phyloP scores from a whole-genome alignment of 2,888 invertebrate species.

The Hanleya hanleyi region DNA sequence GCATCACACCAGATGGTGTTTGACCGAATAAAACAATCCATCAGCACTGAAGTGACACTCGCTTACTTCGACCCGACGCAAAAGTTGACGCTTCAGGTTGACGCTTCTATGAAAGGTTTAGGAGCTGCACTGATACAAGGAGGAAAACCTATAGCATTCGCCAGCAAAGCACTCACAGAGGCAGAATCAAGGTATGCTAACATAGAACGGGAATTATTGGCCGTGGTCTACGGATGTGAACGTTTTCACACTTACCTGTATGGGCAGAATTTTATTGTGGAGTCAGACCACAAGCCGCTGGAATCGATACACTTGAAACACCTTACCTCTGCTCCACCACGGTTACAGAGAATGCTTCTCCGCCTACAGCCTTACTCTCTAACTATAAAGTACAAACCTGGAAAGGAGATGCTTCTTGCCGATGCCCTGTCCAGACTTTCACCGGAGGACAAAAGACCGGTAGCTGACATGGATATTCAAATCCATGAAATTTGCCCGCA shows the following conservation, averaged over 20 bases:
- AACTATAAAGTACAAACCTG: slow-evolving; percentile 26
- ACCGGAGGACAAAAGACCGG: not conserved
- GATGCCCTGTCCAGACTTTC: slow-evolving; percentile 29
- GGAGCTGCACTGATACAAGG: slow-evolving; percentile 31
- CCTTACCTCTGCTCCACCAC: slow-evolving; percentile 21
- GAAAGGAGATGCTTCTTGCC: slow-evolving; percentile 34
- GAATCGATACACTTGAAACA: slow-evolving; percentile 27
- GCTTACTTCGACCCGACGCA: slow-evolving; percentile 20
- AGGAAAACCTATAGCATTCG: slow-evolving; percentile 28
- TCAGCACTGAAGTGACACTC: slow-evolving; percentile 6
- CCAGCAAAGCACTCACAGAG: slow-evolving; percentile 26
- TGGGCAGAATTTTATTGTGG: slow-evolving; percentile 19
- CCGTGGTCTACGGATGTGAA: slow-evolving; percentile 31
- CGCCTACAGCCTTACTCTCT: slow-evolving; percentile 34
- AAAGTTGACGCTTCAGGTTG: slow-evolving; percentile 12
- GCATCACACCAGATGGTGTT: slow-evolving; percentile 26
- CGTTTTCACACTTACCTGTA: slow-evolving; percentile 31
- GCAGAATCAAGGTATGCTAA: slow-evolving; percentile 23
- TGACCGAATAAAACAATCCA: slow-evolving; percentile 14
- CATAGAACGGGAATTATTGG: slow-evolving; percentile 38
- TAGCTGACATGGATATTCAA: slow-evolving; percentile 17
- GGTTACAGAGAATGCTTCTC: slow-evolving; percentile 33
- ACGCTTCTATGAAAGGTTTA: slow-evolving; percentile 24
- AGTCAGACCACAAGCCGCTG: slow-evolving; percentile 32
- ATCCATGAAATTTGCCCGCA: slow-evolving; percentile 17